A percentile compares a stretch with the other conserved stretches of the same genome.
Evolutionary conservation across 2,888 invertebrate species (phyloP).

Genomic region (Chrysotoxum bicinctum): DNA sequence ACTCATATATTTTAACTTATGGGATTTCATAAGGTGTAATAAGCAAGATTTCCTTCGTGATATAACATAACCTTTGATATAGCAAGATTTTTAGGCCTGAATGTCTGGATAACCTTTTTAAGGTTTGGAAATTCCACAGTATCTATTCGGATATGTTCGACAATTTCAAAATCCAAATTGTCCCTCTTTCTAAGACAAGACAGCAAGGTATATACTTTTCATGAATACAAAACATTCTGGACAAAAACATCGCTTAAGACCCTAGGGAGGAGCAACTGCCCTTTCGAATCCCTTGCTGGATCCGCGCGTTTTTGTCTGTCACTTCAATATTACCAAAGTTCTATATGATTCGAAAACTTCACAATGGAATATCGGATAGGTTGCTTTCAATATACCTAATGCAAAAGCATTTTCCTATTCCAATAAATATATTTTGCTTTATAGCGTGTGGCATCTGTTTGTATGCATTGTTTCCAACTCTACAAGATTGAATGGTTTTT

Average conservation of each 20-base stretch:
- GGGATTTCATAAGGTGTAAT: no score
- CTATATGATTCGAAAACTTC: background rate
- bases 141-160: no score
- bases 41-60: no score
- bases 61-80: no score
- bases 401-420: background rate
- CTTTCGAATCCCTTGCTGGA: background rate
- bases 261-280: background rate
- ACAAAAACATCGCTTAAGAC: background rate
- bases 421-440: background rate
- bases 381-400: background rate
- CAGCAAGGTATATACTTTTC: no score
- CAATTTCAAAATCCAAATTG: no score
- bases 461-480: constrained; percentile 15
- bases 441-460: constrained; percentile 7
- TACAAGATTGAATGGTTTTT: constrained; percentile 1
- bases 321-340: background rate
- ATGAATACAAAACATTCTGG: no score
- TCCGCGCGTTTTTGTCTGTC: background rate
- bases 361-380: background rate
- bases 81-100: no score
- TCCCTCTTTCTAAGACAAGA: no score
- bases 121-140: no score
- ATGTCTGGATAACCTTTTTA: no score
- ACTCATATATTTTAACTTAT: no score